phyloP scores from a whole-genome alignment of 2,888 invertebrate species.

The Nymphalis polychloros region DNA sequence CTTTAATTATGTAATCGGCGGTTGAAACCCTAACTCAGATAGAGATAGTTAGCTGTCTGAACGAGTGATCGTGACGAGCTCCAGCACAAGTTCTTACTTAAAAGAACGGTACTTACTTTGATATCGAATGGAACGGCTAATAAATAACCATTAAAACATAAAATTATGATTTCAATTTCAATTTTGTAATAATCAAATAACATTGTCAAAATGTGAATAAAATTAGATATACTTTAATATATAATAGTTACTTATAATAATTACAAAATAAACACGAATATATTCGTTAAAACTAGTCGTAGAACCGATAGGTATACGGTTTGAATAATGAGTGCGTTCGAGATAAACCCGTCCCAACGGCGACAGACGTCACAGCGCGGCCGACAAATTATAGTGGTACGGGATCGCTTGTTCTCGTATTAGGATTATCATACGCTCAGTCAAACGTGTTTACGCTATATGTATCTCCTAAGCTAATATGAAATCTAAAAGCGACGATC shows the following conservation, averaged over 20 bases:
- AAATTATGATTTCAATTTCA: not conserved
- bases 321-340: slow-evolving; percentile 63
- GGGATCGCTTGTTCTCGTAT: slow-evolving; percentile 45
- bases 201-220: not conserved
- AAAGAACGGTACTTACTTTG: not conserved
- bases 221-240: not conserved
- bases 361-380: slow-evolving; percentile 68
- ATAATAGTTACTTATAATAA: slow-evolving; percentile 2
- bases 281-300: slow-evolving; percentile 23
- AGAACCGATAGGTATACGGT: slow-evolving; percentile 48
- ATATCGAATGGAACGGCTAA: not conserved
- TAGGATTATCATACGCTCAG: slow-evolving; percentile 41
- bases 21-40: slow-evolving; percentile 34
- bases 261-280: slow-evolving; percentile 13
- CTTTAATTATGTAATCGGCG: slow-evolving; percentile 44
- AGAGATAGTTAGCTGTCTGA: slow-evolving; percentile 31
- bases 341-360: slow-evolving; percentile 65
- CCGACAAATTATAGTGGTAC: slow-evolving; percentile 66
- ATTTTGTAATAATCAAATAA: not conserved
- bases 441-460: slow-evolving; percentile 38
- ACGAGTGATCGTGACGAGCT: slow-evolving; percentile 31
- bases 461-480: slow-evolving; percentile 37
- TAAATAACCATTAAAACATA: not conserved
- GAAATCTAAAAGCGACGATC: slow-evolving; percentile 35
- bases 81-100: not conserved